These are phyloP conservation scores for Agriotes lineatus DNA, from an alignment of 2,888 invertebrate species.

Conservation along the genomic window DNA sequence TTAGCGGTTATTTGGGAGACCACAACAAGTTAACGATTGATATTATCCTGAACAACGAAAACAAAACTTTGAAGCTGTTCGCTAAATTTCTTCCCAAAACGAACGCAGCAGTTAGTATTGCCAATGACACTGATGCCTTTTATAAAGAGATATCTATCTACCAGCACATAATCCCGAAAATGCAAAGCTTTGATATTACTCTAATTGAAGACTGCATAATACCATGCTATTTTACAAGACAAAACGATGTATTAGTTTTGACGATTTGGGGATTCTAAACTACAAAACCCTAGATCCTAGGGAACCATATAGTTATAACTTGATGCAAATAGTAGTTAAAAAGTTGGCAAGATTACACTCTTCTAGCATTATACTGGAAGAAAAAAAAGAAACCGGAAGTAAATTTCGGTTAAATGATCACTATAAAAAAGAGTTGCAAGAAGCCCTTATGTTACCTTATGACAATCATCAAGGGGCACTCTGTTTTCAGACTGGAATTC, in stretches of 20 bases:
- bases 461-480: not conserved
- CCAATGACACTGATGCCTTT: not conserved
- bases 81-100: not conserved
- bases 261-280: constrained; percentile 57
- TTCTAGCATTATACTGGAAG: constrained; percentile 62
- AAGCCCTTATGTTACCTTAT: not conserved
- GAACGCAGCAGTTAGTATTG: not conserved
- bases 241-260: constrained; percentile 57
- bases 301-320: not conserved
- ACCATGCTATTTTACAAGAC: constrained; percentile 39
- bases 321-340: constrained; percentile 54
- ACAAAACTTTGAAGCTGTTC: constrained; percentile 41
- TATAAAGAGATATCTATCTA: constrained; percentile 1
- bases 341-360: constrained; percentile 61
- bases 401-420: not conserved
- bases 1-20: constrained; percentile 53
- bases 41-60: constrained; percentile 32
- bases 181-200: not conserved
- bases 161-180: not conserved
- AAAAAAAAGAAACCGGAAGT: not conserved
- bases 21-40: constrained; percentile 52
- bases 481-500: not conserved
- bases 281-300: constrained; percentile 1
- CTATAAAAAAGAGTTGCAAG: not conserved
- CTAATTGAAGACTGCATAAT: constrained; percentile 34